Conservation (phyloP, 1,140 invertebrate genomes). For the Meloidogyne chitwoodi region DNA sequence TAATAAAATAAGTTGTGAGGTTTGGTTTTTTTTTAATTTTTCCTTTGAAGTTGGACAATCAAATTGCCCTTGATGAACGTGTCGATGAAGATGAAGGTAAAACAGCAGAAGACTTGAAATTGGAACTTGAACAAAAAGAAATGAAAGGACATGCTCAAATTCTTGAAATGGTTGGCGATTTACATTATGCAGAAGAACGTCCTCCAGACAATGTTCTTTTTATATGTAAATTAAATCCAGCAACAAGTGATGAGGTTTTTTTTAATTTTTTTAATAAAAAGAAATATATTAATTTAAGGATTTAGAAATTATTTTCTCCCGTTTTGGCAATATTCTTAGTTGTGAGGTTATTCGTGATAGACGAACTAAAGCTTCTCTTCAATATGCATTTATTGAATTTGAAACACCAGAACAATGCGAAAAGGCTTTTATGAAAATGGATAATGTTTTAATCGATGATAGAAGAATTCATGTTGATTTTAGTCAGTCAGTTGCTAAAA, state of each 20-base stretch:
- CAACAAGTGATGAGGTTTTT: slow-evolving; percentile 87
- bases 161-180: slow-evolving; percentile 94
- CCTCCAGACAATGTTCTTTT: slow-evolving; percentile 98
- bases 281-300: slow-evolving; percentile 29
- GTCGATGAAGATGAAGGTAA: slow-evolving; percentile 85
- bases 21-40: slow-evolving; percentile 10
- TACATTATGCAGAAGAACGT: slow-evolving; percentile 91
- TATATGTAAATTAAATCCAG: slow-evolving; percentile 99
- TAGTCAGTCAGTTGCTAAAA: slow-evolving; percentile 80
- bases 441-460: slow-evolving; percentile 98
- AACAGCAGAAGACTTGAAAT: slow-evolving; percentile 76
- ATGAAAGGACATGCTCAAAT: slow-evolving; percentile 92
- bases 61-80: slow-evolving; percentile 88
- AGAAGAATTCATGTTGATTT: slow-evolving; percentile 98
- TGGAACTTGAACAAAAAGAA: slow-evolving; percentile 83
- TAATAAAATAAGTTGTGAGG: no score
- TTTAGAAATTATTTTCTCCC: slow-evolving; percentile 86
- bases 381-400: slow-evolving; percentile 99
- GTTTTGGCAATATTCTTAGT: slow-evolving; percentile 86
- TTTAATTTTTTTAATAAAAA: slow-evolving; percentile 60
- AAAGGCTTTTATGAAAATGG: slow-evolving; percentile 99
- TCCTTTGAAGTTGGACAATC: slow-evolving; percentile 67
- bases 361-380: slow-evolving; percentile 85
- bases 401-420: slow-evolving; percentile 86
- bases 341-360: slow-evolving; percentile 96